Evolutionary conservation across 1,140 invertebrate genomes (phyloP).

Genomic region (Andrena cerasifolii): DNA sequence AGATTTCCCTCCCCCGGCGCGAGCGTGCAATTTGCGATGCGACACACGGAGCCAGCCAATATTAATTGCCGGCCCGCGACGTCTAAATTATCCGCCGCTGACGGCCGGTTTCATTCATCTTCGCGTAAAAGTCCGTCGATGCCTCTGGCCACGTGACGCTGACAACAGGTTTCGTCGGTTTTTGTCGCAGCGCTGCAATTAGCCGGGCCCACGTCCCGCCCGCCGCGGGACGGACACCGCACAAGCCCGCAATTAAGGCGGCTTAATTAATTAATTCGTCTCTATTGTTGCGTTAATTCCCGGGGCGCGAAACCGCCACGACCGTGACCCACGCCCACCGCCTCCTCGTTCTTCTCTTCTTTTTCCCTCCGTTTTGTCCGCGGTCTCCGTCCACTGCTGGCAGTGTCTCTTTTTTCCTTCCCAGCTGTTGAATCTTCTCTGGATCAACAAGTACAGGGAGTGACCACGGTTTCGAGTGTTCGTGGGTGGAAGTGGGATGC

Average conservation of each 20-base stretch:
- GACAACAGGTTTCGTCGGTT: background rate
- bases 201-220: conserved; percentile 34
- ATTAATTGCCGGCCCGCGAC: conserved; percentile 1
- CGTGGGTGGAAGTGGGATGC: background rate
- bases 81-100: background rate
- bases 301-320: conserved; percentile 48
- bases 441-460: too few relatives aligned
- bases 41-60: background rate
- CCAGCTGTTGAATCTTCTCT: too few relatives aligned
- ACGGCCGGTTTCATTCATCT: background rate
- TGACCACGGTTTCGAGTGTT: too few relatives aligned
- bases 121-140: background rate
- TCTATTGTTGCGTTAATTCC: conserved; percentile 67
- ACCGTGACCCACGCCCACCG: conserved; percentile 68
- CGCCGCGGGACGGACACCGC: conserved; percentile 55
- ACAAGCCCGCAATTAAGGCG: conserved; percentile 70
- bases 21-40: background rate
- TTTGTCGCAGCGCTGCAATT: conserved; percentile 17
- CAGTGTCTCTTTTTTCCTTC: background rate
- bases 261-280: conserved; percentile 77
- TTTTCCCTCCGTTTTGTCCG: background rate
- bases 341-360: background rate
- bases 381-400: too few relatives aligned
- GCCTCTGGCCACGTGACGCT: background rate
- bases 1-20: background rate